Conservation (phyloP, 2,888 invertebrate species). For the Capitulum mitella region DNA sequence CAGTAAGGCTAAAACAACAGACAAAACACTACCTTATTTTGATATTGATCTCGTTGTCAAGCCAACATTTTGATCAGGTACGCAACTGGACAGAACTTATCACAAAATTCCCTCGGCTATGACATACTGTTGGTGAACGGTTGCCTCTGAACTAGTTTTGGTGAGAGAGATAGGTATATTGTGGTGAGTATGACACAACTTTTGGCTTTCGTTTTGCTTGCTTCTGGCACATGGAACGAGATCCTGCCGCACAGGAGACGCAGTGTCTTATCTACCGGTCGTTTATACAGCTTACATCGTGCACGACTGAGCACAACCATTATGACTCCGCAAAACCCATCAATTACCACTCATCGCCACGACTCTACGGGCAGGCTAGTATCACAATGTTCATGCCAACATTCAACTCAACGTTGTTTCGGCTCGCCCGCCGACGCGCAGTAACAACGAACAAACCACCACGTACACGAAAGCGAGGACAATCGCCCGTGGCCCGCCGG, state of each 20-base stretch:
- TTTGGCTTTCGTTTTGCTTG: neutral
- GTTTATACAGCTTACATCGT: no score
- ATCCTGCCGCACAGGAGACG: neutral
- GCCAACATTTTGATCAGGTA: neutral
- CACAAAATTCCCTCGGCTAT: no score
- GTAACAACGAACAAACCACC: neutral
- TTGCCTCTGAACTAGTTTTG: no score
- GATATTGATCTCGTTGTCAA: neutral
- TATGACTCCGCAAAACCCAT: no score
- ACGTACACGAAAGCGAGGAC: neutral
- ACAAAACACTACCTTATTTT: neutral
- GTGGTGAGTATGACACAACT: neutral
- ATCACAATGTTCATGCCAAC: slow-evolving; percentile 9
- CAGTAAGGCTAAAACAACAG: no score
- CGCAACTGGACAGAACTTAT: neutral
- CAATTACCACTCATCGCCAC: no score
- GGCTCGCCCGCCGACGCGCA: no score
- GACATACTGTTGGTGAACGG: no score
- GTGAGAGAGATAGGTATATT: no score
- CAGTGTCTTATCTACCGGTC: neutral
- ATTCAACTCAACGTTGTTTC: neutral
- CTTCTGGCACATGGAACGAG: neutral
- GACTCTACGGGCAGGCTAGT: no score
- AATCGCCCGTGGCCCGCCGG: no score
- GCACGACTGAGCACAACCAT: no score